Conservation (phyloP, 2,113 vertebrate species). For the Megaptera novaeangliae region DNA sequence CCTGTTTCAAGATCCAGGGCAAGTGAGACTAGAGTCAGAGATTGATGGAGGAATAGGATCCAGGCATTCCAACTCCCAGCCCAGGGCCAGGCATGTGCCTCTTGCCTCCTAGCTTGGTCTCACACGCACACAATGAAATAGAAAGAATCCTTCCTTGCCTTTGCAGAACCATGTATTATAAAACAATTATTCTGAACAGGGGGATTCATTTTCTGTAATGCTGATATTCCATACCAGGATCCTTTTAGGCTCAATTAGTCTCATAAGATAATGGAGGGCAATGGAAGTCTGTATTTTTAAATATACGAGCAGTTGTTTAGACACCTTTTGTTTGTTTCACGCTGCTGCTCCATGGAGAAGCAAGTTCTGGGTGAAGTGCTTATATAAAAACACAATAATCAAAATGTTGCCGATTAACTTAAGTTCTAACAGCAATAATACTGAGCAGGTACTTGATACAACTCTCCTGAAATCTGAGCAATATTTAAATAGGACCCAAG, state of each 20-base stretch:
- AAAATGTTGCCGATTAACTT: neutral
- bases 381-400: neutral
- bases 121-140: neutral
- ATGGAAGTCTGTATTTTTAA: neutral
- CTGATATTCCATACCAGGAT: neutral
- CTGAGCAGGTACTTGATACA: neutral
- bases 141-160: neutral
- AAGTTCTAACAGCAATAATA: neutral
- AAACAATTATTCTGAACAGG: constrained; percentile 13
- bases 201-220: constrained; percentile 4
- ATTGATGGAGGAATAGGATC: neutral
- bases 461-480: neutral
- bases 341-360: neutral
- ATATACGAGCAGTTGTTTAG: neutral
- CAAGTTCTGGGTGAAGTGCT: neutral
- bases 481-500: neutral
- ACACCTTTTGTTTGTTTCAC: neutral
- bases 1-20: neutral
- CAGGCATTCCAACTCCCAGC: neutral
- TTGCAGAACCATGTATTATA: neutral
- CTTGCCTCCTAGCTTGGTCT: neutral
- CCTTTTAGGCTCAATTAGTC: constrained; percentile 30
- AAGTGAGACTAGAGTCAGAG: neutral
- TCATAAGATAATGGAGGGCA: neutral
- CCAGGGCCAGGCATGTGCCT: neutral